Evolutionary conservation across 1,140 invertebrate genomes (phyloP), one percentile per base, ranked within the genome.

Genomic region (Batillaria attramentaria): DNA sequence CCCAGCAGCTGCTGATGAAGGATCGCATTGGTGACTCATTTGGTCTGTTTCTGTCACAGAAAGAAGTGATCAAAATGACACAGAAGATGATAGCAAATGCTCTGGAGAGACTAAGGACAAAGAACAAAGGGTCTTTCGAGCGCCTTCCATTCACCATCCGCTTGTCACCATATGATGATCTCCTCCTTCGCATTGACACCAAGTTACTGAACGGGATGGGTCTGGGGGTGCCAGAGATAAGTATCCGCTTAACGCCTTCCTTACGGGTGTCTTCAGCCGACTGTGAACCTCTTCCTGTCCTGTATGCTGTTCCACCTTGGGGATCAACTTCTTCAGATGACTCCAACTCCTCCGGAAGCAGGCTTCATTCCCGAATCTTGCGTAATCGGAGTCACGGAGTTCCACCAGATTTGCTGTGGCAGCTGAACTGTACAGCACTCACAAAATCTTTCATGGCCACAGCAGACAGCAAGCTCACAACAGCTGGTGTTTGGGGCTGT

Each of bases 141-240:
- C 76, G 82, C 35, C 74, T 89, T 2, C 87, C 88, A n/a, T 87
- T 87, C 74, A 81, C 76, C 46, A 76, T 89, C 18, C 81, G 84
- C 37, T 68, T 84, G 35, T 72, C 82, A 57, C 46, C 84, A 2
- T 79, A 79, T 62, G 72, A 83, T 39, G 77, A 83, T 16, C 46
- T 87, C n/a, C 37, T 66, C 5, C 37, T 89, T 3, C 78, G 69
- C 24, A 75, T 89, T 33, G 85, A 89, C 65, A 87, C 88, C 13
- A 78, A 81, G 18, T 72, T 79, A n/a, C 72, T 88, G 0, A 72
- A 78, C 18, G 77, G 68, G 18, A 60, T 86, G 37, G 87, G 87
- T 6, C 79, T 88, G 28, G 84, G 81, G 65, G 54, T 85, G 35
- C 43, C 79, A 13, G 84, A 88, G 66, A 86, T 89, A 16, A 84